Evolutionary conservation across 2,113 vertebrate genomes (phyloP).

Genomic region (Microtus richardsoni): DNA sequence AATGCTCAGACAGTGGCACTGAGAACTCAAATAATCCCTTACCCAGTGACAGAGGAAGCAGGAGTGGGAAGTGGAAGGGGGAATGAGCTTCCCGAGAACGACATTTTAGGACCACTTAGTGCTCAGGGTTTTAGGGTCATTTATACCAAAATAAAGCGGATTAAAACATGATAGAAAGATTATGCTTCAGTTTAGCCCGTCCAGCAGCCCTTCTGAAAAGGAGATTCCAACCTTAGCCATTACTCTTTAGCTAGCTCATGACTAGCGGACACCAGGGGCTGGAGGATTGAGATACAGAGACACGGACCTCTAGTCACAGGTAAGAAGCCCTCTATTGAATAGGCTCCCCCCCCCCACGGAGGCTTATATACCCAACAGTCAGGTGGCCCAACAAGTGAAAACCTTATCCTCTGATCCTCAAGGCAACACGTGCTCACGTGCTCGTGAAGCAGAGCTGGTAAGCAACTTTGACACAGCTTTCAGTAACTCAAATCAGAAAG

Average conservation of each 20-base stretch:
- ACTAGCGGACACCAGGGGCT: neutral
- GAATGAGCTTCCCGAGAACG: neutral
- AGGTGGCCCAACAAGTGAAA: too few species aligned
- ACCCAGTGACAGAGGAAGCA: neutral
- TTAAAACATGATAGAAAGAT: neutral
- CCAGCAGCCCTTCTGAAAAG: neutral
- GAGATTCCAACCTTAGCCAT: neutral
- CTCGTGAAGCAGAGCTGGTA: too few species aligned
- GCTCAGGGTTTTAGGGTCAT: neutral
- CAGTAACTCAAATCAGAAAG: too few species aligned
- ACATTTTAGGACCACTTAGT: neutral
- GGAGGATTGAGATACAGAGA: too few species aligned
- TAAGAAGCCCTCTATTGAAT: too few species aligned
- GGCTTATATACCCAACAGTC: too few species aligned
- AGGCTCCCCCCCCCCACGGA: too few species aligned
- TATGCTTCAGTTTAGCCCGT: neutral
- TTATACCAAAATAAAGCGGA: neutral
- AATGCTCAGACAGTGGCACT: neutral
- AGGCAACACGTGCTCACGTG: too few species aligned
- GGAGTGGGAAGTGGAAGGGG: neutral
- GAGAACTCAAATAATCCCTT: neutral
- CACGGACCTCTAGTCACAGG: too few species aligned
- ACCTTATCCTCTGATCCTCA: too few species aligned
- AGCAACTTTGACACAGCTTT: too few species aligned
- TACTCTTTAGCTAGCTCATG: neutral